Base-by-base conservation (phyloP, 1,140 invertebrate genomes). In the Campoletis sonorensis region DNA sequence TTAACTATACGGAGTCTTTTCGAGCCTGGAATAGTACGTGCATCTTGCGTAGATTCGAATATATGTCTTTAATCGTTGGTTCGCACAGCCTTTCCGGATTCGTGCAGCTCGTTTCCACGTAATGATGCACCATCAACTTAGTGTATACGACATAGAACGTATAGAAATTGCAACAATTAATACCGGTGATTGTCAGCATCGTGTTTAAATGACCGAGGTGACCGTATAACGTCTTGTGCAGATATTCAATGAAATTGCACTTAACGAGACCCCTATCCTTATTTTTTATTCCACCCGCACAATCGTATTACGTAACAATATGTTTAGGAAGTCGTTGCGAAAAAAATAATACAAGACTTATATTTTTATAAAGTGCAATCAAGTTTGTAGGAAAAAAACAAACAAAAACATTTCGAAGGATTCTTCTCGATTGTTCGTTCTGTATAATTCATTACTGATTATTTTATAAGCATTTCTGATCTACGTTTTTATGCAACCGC, bases 41-140 rank as follows among this genome's bases (percentile, higher is more conserved):
- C 51, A 18, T 54, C 51, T n/a, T 54, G n/a, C n/a, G n/a, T 54
- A 18, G 51, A 54, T n/a, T 54, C 51, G 16, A 54, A 54, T 54
- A 54, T 54, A 54, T 54, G n/a, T 54, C 37, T 13, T 75, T 75
- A 75, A 75, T 75, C 45, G 72, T 75, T 26, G 72, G 72, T 23
- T 75, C 72, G 72, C 72, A 75, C 72, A 75, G 72, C 72, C 72
- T 75, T 75, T 75, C 72, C 72, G 72, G 72, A 75, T 21, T 75
- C 23, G 70, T 72, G 61, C 18, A 54, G 51, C 61, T 64, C 61
- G 10, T 64, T 27, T 27, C 11, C 23, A 27, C 16, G 16, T 54
- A 54, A 54, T 54, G 51, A 54, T 64, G 61, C 61, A 64, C 26
- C 61, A 27, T 64, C 61, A 27, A 1, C 61, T 23, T 64, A 23